These are phyloP conservation scores for Odontamblyopus rebecca DNA, from an alignment of 2,797 vertebrate species.

Conservation along the genomic window DNA sequence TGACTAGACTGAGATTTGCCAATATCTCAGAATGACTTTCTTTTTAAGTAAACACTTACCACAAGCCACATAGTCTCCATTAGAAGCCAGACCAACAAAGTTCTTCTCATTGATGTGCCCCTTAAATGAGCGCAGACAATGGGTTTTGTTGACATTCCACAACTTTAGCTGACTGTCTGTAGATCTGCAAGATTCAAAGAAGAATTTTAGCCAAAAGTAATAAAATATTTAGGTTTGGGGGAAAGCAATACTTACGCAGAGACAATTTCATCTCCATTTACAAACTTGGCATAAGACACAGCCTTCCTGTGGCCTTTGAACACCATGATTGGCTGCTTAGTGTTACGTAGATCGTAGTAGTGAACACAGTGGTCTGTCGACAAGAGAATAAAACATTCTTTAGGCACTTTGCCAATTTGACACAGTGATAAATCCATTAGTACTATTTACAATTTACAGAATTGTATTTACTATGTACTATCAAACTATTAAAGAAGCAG, in stretches of 20 bases:
- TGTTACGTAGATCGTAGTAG: constrained; percentile 99
- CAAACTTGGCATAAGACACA: constrained; percentile 97
- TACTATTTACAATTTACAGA: background rate
- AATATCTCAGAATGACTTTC: background rate
- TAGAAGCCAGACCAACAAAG: constrained; percentile 96
- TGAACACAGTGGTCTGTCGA: constrained; percentile 96
- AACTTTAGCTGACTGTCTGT: constrained; percentile 98
- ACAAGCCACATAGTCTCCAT: constrained; percentile 98
- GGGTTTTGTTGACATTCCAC: constrained; percentile 98
- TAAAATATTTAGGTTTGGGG: background rate
- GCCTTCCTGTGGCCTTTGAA: constrained; percentile 99
- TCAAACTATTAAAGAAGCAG: background rate
- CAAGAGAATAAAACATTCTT: constrained; percentile 2
- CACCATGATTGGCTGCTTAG: constrained; percentile 99
- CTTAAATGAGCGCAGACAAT: constrained; percentile 98
- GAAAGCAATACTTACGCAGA: constrained; percentile 88
- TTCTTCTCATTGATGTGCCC: constrained; percentile 99
- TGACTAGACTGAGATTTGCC: constrained; percentile 2
- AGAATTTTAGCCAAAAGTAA: background rate
- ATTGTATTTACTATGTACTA: background rate
- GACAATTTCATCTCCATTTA: constrained; percentile 97
- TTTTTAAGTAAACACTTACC: constrained; percentile 74
- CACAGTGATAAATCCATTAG: background rate
- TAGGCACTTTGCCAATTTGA: background rate
- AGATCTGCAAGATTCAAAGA: constrained; percentile 75